Evolutionary conservation across 2,888 invertebrate genomes (phyloP).

Genomic region (Cylloceria caligata): DNA sequence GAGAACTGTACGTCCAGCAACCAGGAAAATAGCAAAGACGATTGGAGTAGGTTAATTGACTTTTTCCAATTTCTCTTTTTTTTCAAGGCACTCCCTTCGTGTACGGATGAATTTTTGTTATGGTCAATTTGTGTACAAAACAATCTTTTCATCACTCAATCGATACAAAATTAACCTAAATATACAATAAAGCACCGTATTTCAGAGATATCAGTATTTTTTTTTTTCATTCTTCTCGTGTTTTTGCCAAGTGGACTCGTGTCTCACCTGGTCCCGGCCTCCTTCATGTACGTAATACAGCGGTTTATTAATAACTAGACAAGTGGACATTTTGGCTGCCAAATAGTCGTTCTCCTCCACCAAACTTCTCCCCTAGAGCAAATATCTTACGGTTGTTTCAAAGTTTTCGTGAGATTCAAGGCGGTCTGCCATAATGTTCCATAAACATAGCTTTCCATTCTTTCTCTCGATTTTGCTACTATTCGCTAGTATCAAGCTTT

Average conservation of each 20-base stretch:
- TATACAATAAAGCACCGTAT: no score
- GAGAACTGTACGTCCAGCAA: neutral
- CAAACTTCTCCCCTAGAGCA: neutral
- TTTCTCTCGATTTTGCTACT: slow-evolving; percentile 7
- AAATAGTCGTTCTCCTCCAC: neutral
- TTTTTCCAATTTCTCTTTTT: neutral
- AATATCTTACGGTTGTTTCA: slow-evolving; percentile 20
- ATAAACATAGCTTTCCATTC: neutral
- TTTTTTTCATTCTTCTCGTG: no score
- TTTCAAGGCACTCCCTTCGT: no score
- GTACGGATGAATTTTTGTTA: no score
- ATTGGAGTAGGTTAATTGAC: neutral
- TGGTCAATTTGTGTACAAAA: no score
- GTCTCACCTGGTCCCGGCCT: neutral
- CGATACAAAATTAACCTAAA: no score
- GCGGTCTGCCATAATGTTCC: slow-evolving; percentile 29
- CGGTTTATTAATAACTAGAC: slow-evolving; percentile 22
- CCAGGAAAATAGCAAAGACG: neutral
- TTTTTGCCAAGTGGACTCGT: no score
- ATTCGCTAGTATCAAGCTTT: slow-evolving; percentile 28
- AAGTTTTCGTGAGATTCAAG: slow-evolving; percentile 40
- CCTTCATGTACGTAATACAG: neutral
- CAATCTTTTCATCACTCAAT: no score
- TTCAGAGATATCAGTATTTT: no score
- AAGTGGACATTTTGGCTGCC: slow-evolving; percentile 4